Conservation (phyloP, 2,797 vertebrate species). For the Oryzias dopingdopingensis region DNA sequence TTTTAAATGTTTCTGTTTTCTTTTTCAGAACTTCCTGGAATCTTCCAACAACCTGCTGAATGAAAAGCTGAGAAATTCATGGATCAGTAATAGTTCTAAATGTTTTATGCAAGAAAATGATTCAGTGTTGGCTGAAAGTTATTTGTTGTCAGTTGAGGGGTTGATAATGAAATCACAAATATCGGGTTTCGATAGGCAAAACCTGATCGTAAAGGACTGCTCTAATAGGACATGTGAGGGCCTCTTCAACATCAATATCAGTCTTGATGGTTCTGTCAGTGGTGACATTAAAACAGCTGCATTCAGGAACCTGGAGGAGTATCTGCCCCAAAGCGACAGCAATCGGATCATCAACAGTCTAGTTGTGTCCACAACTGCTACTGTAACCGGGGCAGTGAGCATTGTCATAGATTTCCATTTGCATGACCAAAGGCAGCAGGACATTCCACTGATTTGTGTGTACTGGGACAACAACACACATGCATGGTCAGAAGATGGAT, state of each 20-base stretch:
- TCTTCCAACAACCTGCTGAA: constrained; percentile 72
- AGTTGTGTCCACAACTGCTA: constrained; percentile 53
- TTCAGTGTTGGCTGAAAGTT: constrained; percentile 18
- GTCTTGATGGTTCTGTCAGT: rapidly evolving
- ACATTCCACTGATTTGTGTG: constrained; percentile 55
- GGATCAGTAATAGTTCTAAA: rapidly evolving
- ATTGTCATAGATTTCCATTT: rapidly evolving
- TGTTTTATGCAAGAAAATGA: no score
- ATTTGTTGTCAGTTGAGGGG: constrained; percentile 51
- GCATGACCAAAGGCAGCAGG: constrained; percentile 5
- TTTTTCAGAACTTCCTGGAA: constrained; percentile 60
- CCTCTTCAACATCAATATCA: not conserved
- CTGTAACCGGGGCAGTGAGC: rapidly evolving
- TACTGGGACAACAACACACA: constrained; percentile 28
- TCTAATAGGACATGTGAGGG: not conserved
- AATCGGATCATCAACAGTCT: not conserved
- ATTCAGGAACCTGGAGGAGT: constrained; percentile 32
- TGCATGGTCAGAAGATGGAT: constrained; percentile 24
- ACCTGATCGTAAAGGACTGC: constrained; percentile 35
- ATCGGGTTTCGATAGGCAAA: rapidly evolving
- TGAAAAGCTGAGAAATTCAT: rapidly evolving
- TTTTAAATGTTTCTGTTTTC: not conserved
- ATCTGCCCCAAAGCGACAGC: not conserved
- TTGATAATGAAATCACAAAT: constrained; percentile 14
- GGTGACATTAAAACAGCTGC: constrained; percentile 35